Evolutionary conservation across 2,797 vertebrate species (phyloP), one percentile per base, ranked within the genome.

Genomic region (Miopithecus talapoin): DNA sequence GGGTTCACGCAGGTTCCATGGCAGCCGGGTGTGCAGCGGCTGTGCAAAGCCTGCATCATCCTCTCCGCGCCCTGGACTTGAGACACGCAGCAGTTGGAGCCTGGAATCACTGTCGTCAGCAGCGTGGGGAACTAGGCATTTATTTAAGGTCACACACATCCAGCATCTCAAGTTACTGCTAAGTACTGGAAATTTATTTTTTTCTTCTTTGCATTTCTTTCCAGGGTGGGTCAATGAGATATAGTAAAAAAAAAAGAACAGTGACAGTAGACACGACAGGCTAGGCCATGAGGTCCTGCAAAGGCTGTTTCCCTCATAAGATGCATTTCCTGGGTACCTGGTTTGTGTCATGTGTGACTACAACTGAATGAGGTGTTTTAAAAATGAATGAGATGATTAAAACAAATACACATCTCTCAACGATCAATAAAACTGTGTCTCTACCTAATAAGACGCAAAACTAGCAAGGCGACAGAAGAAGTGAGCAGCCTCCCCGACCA

Each of bases 91-190:
- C 55, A 41, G 43, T 7, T 64, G 9, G 64, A 50, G 8, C 7
- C 59, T 39, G 12, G 64, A 57, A 41, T 61, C 1, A 0, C 70
- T 79, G 78, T 13, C 24, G 11, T 50, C 70, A 76, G 91, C 28
- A 21, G 57, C 8, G 4, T 6, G 9, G 0, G 3, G 33, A 68
- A 79, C 6, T 4, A 41, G 50, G 74, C 12, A 2, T 89, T 96
- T 91, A 94, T 68, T 91, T 93, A 79, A 97, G 64, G 91, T 72
- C 50, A 75, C 24, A 21, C 33, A 78, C 1, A 0, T 81, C 55
- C 89, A 57, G 55, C 57, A 88, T 89, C 96, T 98, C 90, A 64
- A 79, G 75, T 95, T 96, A 92, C 84, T 85, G 85, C 19, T 88
- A 75, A 90, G 94, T 78, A 87, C 19, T 68, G 85, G 39, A 26